Evolutionary conservation across 2,113 vertebrate genomes (phyloP), one percentile per base, ranked within the genome.

Genomic region (Pelodiscus sinensis): DNA sequence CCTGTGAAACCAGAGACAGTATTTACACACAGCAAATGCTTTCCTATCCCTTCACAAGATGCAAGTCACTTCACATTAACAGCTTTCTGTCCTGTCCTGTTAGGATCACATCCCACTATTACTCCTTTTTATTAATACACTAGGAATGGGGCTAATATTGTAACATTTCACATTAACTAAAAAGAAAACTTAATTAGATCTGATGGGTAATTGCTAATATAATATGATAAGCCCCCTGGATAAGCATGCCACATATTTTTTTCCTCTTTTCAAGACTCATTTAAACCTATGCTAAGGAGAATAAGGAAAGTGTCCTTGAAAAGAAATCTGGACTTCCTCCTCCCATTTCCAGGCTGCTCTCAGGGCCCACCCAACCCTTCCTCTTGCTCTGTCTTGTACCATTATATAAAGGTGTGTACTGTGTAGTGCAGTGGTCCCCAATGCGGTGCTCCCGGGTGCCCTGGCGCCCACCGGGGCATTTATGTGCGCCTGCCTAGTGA

Each of bases 171-270:
- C 55, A 87, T 85, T 89, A 94, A 57, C 73, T 88, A 83, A 87
- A 95, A 91, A 88, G 29, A 35, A 93, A 86, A 88, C 84, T 93
- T 96, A 93, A 96, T 97, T 96, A 96, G 87, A 96, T 19, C n/a
- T 93, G 94, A 97, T 85, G 83, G 92, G 77, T 22, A 94, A 93
- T 86, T 90, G 93, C 92, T 96, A 95, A 94, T 95, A 88, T 71
- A 89, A 82, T 68, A 60, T 79, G 82, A 95, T 92, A 84, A 97
- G 92, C 90, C 94, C 79, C n/a, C 73, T 60, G 88, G 94, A 94
- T 90, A 93, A 75, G 80, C 78, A 94, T 0, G 0, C 62, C 15
- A 57, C 51, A 52, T 2, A 31, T 71, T 80, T 90, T 90, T 55
- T 78, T 51, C 51, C 81, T 1, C 73, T 89, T 92, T 92, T 55